These are phyloP conservation scores for Drosophila tropicalis DNA, from an alignment of 1,140 invertebrate species.

Conservation along the genomic window DNA sequence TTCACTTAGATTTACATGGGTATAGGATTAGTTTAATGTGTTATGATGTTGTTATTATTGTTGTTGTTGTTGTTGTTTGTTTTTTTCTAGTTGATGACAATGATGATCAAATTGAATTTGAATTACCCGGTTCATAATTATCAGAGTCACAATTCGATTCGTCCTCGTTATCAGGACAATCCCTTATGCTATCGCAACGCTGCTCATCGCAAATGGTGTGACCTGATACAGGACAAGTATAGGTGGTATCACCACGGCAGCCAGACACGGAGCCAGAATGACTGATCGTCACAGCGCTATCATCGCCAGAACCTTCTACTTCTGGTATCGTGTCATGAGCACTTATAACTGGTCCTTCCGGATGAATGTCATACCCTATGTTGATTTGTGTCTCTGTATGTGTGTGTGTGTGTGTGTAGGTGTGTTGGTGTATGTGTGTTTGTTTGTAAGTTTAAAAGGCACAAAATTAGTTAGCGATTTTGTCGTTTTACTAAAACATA, in stretches of 20 bases:
- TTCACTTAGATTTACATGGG: too few relatives aligned
- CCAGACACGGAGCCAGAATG: slow-evolving; percentile 2
- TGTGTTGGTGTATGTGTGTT: slow-evolving; percentile 14
- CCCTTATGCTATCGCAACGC: slow-evolving; percentile 84
- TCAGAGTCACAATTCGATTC: slow-evolving; percentile 36
- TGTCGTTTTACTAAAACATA: slow-evolving; percentile 11
- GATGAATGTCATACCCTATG: slow-evolving; percentile 2
- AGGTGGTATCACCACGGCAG: slow-evolving; percentile 85
- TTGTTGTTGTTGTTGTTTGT: too few relatives aligned
- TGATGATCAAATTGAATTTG: not conserved
- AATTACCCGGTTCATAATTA: slow-evolving; percentile 49
- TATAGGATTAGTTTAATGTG: not conserved
- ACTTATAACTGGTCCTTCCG: not conserved
- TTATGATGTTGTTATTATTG: not conserved
- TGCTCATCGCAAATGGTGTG: slow-evolving; percentile 84
- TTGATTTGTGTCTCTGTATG: slow-evolving; percentile 20
- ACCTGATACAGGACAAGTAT: slow-evolving; percentile 81
- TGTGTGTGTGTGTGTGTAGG: slow-evolving; percentile 21
- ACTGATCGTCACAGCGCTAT: not conserved
- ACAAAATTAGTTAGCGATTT: slow-evolving; percentile 37
- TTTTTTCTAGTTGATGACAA: too few relatives aligned
- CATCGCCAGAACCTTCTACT: slow-evolving; percentile 63
- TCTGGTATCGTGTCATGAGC: not conserved
- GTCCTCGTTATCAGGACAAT: slow-evolving; percentile 77
- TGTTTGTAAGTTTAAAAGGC: slow-evolving; percentile 15